Conservation (phyloP, 2,113 vertebrate species). For the Camelus dromedarius region DNA sequence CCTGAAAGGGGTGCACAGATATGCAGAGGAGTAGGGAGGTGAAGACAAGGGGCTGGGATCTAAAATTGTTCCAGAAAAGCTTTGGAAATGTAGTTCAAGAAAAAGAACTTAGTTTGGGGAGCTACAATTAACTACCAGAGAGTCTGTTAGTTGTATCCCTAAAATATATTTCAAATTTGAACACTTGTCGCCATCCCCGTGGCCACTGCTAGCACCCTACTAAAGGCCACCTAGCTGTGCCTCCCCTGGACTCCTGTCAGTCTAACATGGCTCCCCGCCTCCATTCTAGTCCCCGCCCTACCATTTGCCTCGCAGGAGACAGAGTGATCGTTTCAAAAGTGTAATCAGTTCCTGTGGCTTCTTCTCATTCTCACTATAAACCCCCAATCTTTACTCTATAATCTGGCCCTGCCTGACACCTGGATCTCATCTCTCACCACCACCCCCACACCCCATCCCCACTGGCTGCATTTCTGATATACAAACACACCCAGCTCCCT, state of each 20-base stretch:
- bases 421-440: not conserved
- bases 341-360: not conserved
- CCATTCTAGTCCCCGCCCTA: not conserved
- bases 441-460: accelerated
- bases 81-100: not conserved
- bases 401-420: not conserved
- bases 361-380: slow-evolving; percentile 2
- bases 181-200: not conserved
- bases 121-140: not conserved
- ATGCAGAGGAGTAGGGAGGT: not conserved
- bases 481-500: not conserved
- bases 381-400: not conserved
- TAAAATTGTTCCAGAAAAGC: slow-evolving; percentile 15
- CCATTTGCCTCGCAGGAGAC: not conserved
- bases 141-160: not conserved
- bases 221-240: not conserved
- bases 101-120: not conserved
- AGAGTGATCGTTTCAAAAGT: not conserved
- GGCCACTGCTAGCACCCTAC: too few species aligned
- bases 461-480: not conserved
- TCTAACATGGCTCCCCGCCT: not conserved
- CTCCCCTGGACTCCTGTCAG: not conserved
- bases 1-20: not conserved
- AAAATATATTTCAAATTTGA: not conserved
- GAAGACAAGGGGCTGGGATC: not conserved